Base-by-base conservation (phyloP, 2,113 vertebrate genomes). In the Takifugu flavidus region DNA sequence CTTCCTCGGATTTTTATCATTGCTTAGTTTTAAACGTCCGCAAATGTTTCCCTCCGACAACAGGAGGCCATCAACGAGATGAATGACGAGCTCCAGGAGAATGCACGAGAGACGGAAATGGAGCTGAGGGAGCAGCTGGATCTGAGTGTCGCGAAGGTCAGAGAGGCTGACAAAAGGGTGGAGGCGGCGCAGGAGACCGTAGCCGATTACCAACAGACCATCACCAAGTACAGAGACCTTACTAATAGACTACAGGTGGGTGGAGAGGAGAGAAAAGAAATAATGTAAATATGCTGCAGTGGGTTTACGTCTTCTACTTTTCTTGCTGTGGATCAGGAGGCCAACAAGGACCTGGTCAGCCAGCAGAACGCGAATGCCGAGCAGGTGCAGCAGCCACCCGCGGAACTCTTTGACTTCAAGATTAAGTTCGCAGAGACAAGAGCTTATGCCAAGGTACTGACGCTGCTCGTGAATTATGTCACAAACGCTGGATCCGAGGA, bases 31-130 rank as follows among this genome's bases (percentile, higher is more conserved):
- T 13, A 28, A 28, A 52, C 14, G 3, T 29, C 7, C 28, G 2
- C n/a, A 51, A 10, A 44, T 8, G 12, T 53, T 53, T 61, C 25
- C 2, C 29, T 27, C 3, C 25, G 4, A 25, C 53, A 15, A 67
- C 56, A 99, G 97, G 97, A 99, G 79, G 94, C 96, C 42, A 98
- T 98, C 82, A 99, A 99, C 1, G 97, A 99, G 86, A 99, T 99
- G 97, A 99, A 98, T 0, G 96, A 99, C 0, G 97, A 99, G 88
- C 95, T 98, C 13, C 96, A 98, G 87, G 97, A 98, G 73, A 98
- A 98, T 0, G 91, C 92, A 0, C 89, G 97, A 0, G 97, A 99
- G 89, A 98, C 96, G 0, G 97, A 99, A 82, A 93, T 99, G 92
- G 97, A 99, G 87, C 83, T 99, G 49, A 89, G 96, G 53, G 97